Conservation (phyloP, 2,888 invertebrate genomes). For the Drosophila eohydei region DNA sequence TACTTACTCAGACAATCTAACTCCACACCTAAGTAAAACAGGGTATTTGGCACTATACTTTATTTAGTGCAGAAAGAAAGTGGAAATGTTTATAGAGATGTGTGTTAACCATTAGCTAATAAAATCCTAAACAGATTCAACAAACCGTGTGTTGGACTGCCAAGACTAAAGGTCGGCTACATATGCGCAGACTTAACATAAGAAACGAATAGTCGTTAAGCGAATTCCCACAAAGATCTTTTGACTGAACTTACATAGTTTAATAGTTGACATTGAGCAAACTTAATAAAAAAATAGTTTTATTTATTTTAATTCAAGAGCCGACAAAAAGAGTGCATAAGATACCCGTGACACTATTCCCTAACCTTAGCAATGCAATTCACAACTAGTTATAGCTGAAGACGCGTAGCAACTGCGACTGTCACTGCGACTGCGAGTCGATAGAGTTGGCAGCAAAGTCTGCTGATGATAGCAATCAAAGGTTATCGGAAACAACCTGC, state of each 20-base stretch:
- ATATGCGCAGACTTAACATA: not conserved
- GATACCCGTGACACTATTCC: not conserved
- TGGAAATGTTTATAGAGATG: conserved; percentile 11
- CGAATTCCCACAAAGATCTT: too few species aligned
- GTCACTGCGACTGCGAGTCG: not conserved
- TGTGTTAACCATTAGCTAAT: conserved; percentile 5
- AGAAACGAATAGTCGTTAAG: too few species aligned
- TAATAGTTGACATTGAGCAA: too few species aligned
- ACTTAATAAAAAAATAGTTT: too few species aligned
- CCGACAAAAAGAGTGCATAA: not conserved
- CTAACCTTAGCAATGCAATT: not conserved
- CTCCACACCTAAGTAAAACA: not conserved
- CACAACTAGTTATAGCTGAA: not conserved
- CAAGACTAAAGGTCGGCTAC: not conserved
- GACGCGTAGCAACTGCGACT: not conserved
- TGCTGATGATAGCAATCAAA: not conserved
- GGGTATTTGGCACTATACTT: conserved; percentile 2
- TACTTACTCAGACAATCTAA: not conserved
- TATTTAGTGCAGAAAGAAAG: conserved; percentile 11
- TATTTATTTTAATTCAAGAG: too few species aligned
- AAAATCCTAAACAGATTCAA: conserved; percentile 13
- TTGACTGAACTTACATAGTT: too few species aligned
- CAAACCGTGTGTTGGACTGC: not conserved
- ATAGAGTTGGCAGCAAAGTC: not conserved
- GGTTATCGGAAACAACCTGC: not conserved